phyloP scores from a whole-genome alignment of 2,797 vertebrate genomes.

The Tragopan temminckii region DNA sequence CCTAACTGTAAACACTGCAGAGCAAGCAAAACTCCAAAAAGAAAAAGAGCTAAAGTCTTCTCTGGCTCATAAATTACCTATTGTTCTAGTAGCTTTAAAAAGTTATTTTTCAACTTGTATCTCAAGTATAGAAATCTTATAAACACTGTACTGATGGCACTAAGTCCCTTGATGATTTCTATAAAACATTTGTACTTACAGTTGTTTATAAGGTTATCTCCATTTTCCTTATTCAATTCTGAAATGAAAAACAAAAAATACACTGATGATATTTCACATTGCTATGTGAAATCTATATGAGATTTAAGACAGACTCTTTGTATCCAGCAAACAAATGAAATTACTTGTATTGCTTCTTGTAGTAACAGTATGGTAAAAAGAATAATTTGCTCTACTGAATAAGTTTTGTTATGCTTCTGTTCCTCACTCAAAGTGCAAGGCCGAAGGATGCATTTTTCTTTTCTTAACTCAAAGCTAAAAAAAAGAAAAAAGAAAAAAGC shows the following conservation, averaged over 20 bases:
- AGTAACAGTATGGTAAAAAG: background rate
- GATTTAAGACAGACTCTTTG: background rate
- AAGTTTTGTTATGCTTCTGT: background rate
- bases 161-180: background rate
- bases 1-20: background rate
- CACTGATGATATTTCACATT: background rate
- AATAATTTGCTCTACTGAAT: background rate
- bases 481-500: background rate
- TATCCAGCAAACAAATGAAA: background rate
- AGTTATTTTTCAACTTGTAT: background rate
- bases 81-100: background rate
- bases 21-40: background rate
- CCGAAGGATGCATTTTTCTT: background rate
- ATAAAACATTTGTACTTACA: conserved; percentile 72
- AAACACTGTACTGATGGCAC: background rate
- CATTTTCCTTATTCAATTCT: conserved; percentile 74
- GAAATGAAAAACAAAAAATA: conserved; percentile 54
- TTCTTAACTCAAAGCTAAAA: background rate
- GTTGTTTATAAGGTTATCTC: conserved; percentile 79
- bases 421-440: background rate
- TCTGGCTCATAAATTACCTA: background rate
- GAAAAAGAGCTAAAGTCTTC: background rate
- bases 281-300: too few relatives aligned
- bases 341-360: background rate
- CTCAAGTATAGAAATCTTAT: background rate